These are phyloP conservation scores for Enteromius afrohamiltoni DNA, from an alignment of 2,797 vertebrate species.

Conservation along the genomic window DNA sequence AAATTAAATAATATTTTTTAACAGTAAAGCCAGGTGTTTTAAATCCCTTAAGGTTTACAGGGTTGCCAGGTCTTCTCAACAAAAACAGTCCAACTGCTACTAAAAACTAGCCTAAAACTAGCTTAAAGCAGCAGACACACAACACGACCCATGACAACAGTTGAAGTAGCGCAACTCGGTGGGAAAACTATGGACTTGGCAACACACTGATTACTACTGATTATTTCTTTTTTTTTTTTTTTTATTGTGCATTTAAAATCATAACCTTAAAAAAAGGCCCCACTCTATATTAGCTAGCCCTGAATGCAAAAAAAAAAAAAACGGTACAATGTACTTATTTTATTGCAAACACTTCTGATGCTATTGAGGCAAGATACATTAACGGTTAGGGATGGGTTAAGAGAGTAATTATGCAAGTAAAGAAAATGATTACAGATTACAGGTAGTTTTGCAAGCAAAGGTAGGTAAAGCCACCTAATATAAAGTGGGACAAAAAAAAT, in stretches of 20 bases:
- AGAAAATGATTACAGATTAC: background rate
- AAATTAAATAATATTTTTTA: too few species aligned
- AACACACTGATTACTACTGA: too few species aligned
- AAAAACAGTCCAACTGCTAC: background rate
- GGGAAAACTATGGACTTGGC: too few species aligned
- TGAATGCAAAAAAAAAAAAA: background rate
- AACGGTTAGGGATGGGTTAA: background rate
- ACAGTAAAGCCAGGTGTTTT: background rate
- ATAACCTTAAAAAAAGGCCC: background rate
- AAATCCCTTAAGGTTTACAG: background rate
- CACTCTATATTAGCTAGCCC: too few species aligned
- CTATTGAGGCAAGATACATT: background rate
- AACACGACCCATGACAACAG: too few species aligned
- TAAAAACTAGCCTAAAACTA: background rate
- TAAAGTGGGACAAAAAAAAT: background rate
- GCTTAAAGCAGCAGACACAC: background rate
- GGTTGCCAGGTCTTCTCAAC: background rate
- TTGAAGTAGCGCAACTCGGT: too few species aligned
- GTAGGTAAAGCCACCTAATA: background rate
- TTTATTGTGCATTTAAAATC: background rate
- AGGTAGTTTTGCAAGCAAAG: background rate
- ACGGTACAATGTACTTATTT: background rate
- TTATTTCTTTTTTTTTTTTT: background rate
- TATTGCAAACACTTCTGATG: background rate
- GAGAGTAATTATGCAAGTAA: background rate